Evolutionary conservation across 1,140 invertebrate species (phyloP).

Genomic region (Eciton burchellii): DNA sequence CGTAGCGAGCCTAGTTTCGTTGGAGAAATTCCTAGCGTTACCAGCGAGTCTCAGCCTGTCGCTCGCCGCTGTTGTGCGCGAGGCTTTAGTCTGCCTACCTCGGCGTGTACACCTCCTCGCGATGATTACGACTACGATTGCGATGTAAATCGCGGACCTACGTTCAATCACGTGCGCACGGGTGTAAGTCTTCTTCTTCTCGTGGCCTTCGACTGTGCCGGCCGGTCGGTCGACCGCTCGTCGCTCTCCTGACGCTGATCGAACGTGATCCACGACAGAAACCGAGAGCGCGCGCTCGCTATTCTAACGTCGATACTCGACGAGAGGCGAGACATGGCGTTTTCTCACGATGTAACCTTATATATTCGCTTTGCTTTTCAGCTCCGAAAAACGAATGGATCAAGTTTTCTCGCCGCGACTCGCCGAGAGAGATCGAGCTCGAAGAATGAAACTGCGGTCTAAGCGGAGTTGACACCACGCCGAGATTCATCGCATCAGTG

Average conservation of each 20-base stretch:
- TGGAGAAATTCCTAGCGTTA: no score
- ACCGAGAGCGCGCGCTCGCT: constrained; percentile 8
- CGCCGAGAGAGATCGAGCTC: not conserved
- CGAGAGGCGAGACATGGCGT: no score
- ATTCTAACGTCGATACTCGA: constrained; percentile 32
- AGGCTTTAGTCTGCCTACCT: constrained; percentile 27
- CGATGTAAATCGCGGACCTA: constrained; percentile 82
- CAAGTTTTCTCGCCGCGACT: not conserved
- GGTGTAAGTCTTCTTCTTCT: constrained; percentile 70
- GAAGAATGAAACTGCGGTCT: not conserved
- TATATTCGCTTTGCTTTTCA: not conserved
- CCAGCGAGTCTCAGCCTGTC: not conserved
- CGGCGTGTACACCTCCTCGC: constrained; percentile 63
- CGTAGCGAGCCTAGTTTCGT: no score
- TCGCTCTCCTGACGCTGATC: constrained; percentile 47
- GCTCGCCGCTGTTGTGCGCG: constrained; percentile 24
- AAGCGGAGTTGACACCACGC: not conserved
- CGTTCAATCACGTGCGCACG: constrained; percentile 81
- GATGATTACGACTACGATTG: constrained; percentile 82
- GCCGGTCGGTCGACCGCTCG: constrained; percentile 67
- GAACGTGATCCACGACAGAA: constrained; percentile 30
- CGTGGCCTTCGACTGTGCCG: constrained; percentile 75
- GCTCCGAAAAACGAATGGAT: not conserved
- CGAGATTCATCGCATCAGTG: no score
- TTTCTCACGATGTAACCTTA: not conserved